Evolutionary conservation across 1,140 invertebrate genomes (phyloP), one percentile per base, ranked within the genome.

Genomic region (Calosoma granatense): DNA sequence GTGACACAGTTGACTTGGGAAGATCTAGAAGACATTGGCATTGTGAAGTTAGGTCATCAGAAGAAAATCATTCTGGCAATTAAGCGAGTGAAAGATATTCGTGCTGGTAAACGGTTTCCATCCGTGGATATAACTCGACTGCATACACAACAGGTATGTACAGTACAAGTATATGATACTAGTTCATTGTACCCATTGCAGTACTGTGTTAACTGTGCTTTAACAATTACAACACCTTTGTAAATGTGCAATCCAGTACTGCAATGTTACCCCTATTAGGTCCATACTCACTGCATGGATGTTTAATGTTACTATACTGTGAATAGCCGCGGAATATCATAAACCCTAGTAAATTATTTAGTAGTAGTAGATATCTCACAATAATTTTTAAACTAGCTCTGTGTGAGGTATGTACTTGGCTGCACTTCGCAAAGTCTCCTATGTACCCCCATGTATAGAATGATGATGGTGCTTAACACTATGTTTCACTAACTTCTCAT

Each of bases 21-120:
- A 78, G 97, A 99, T 77, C 81, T 99, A 62, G 97, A 99, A 77
- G 97, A 99, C 67, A 96, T 98, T 71, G 97, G 97, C 52, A 97
- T 99, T 62, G 84, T 92, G 22, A 84, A 88, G 66, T 73, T 93
- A 67, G 97, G 97, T 20, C 97, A 99, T 73, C 96, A 99, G 74
- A 99, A 99, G 79, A 95, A 97, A 76, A 88, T 99, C 61, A 84
- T 96, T 63, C 76, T 99, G 62, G 96, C 95, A 55, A 97, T 98
- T 63, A 98, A 98, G 72, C 81, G 94, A 72, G 85, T 98, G 14
- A 97, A 98, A 74, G 92, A 97, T 70, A 90, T 97, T 56, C 82
- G 87, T 58, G 85, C 89, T 22, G 90, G 91, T 43, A 92, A 92
- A 72, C 79, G 88, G 60, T 81, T 89, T 72, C 79, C 81, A 67